Conservation (phyloP, 2,113 vertebrate species). For the Podilymbus podiceps region DNA sequence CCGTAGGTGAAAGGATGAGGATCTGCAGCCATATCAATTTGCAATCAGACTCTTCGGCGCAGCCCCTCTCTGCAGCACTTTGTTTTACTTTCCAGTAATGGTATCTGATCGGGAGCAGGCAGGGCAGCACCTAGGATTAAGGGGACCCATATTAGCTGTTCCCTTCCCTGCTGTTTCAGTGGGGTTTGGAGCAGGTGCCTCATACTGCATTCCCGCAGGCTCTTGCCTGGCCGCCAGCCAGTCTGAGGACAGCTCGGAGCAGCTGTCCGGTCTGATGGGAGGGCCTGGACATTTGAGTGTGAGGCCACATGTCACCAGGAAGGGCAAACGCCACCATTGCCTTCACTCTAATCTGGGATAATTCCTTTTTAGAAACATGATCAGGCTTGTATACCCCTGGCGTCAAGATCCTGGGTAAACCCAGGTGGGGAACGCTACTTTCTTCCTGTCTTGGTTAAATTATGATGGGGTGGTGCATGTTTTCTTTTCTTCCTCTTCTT, state of each 20-base stretch:
- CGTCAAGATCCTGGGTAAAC: neutral
- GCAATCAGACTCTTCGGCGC: neutral
- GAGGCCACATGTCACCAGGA: conserved; percentile 44
- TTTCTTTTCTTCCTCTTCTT: neutral
- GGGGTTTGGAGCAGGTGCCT: conserved; percentile 57
- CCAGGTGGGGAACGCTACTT: neutral
- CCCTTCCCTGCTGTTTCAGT: neutral
- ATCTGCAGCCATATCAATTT: neutral
- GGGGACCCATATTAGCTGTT: neutral
- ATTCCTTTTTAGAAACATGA: conserved; percentile 57
- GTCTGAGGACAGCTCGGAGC: conserved; percentile 66
- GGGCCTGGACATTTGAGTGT: conserved; percentile 34
- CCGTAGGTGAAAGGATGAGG: neutral
- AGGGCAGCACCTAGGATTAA: conserved; percentile 44
- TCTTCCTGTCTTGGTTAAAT: neutral
- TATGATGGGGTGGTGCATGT: neutral
- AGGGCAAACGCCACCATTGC: conserved; percentile 60
- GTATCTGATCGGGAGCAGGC: neutral
- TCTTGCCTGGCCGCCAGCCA: conserved; percentile 73
- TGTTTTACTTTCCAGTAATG: neutral
- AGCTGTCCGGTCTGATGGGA: conserved; percentile 58
- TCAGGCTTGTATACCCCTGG: neutral
- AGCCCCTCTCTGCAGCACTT: neutral
- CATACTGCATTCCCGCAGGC: neutral
- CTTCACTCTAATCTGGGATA: conserved; percentile 41